Evolutionary conservation across 2,888 invertebrate genomes (phyloP), one percentile per base, ranked within the genome.

Genomic region (Xylota sylvarum): DNA sequence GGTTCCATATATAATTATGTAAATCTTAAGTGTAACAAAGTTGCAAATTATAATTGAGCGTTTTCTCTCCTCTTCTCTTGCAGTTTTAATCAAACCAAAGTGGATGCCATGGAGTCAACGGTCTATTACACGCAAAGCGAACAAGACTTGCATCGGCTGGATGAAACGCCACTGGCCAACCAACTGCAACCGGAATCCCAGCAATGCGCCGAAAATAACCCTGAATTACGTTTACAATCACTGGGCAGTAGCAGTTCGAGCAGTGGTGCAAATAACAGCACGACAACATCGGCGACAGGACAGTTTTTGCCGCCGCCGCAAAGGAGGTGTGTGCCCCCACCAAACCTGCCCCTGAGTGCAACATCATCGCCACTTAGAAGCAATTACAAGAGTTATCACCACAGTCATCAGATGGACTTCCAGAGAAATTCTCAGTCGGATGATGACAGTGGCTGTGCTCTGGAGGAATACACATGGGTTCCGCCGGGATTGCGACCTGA

Each of bases 381-480:
- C 88, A 92, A 90, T 89, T 92, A 91, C 82, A 92, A 92, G 86
- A 90, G 91, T 69, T 92, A 92, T 88, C 89, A 90, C 79, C 89
- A 90, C 73, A 91, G 90, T 85, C 91, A 92, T 79, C 93, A 93
- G 65, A 90, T 93, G 87, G 96, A 96, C 90, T 96, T 96, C 76
- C 97, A 97, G 90, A 93, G 97, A 85, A 97, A 97, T 90, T 97
- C 97, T 62, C 98, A 98, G 92, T 98, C 97, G 87, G 99, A 99
- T 92, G 98, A 99, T 92, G 99, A 99, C 93, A 98, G 98, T 72
- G 99, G 99, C 9, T 99, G 99, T 92, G 98, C 98, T 23, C 93
- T 99, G 88, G 99, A 99, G 92, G 99, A 99, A 93, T 99, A 98
- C 93, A 98, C 98, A 1, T 99, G 99, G 99, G 97, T 99, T 87